Base-by-base conservation (phyloP, 1,140 invertebrate species). In the Copidosoma floridanum region DNA sequence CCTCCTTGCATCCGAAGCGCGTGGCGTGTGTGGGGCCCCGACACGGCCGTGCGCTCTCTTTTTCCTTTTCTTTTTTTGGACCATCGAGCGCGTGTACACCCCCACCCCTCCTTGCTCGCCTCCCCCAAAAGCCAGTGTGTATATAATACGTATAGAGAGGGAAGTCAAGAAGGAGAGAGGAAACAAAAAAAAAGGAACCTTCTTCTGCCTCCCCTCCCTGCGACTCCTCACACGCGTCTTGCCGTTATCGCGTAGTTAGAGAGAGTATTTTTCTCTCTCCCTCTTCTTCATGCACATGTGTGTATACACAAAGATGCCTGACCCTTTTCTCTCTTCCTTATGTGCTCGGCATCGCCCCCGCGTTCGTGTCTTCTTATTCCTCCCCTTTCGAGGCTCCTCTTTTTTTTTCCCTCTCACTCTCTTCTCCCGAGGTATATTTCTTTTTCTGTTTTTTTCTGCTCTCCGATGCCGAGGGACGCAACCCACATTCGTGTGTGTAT, bases 211-310 rank as follows among this genome's bases (percentile, higher is more conserved):
- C n/a, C n/a, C n/a, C n/a, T n/a, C n/a, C n/a, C n/a, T n/a, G n/a
- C n/a, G n/a, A n/a, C n/a, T n/a, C n/a, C n/a, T n/a, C n/a, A n/a
- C n/a, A n/a, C n/a, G n/a, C n/a, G n/a, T n/a, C n/a, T n/a, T n/a
- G n/a, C n/a, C n/a, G n/a, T n/a, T n/a, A n/a, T n/a, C n/a, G n/a
- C n/a, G n/a, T n/a, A n/a, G n/a, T n/a, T n/a, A n/a, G n/a, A n/a
- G n/a, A n/a, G n/a, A n/a, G n/a, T n/a, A n/a, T 50, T 53, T 53
- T 43, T 59, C 41, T 59, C 57, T 50, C 56, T n/a, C n/a, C n/a
- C n/a, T n/a, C n/a, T n/a, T n/a, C n/a, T n/a, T n/a, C n/a, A n/a
- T n/a, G n/a, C n/a, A n/a, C n/a, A n/a, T n/a, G n/a, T n/a, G n/a
- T n/a, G n/a, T n/a, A n/a, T n/a, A n/a, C n/a, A n/a, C n/a, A n/a